Conservation (phyloP, 2,888 invertebrate species). For the Eupeodes luniger region DNA sequence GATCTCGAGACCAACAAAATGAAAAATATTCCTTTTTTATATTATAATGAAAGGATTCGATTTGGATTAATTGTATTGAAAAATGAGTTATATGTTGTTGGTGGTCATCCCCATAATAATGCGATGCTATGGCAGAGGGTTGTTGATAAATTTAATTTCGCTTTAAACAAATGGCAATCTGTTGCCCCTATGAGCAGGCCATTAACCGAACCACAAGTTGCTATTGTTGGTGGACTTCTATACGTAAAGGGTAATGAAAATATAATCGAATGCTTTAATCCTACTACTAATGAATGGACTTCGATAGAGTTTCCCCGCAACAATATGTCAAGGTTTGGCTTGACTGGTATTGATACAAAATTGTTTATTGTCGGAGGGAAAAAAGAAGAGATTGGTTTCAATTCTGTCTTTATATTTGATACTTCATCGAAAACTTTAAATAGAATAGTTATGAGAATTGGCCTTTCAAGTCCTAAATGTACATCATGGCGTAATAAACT, state of each 20-base stretch:
- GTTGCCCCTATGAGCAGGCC: neutral
- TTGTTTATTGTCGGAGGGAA: too few relatives aligned
- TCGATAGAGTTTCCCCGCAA: neutral
- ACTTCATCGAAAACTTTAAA: too few relatives aligned
- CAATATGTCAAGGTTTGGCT: neutral
- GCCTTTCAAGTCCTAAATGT: too few relatives aligned
- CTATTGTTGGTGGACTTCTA: neutral
- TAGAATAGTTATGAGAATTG: too few relatives aligned
- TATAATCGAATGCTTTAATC: neutral
- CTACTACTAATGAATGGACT: neutral
- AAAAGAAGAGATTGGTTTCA: too few relatives aligned
- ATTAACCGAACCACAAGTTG: neutral
- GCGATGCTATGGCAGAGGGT: neutral
- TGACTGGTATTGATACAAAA: neutral
- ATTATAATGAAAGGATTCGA: neutral
- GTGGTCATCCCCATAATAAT: neutral
- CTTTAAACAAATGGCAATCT: neutral
- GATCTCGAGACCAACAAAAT: neutral
- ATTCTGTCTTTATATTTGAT: too few relatives aligned
- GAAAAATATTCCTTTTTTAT: neutral
- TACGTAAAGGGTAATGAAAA: neutral
- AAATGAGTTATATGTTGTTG: neutral
- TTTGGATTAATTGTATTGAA: neutral
- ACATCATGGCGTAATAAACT: too few relatives aligned
- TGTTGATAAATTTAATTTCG: slow-evolving; percentile 7